Conservation (phyloP, 2,888 invertebrate species). For the Eretmocerus hayati region DNA sequence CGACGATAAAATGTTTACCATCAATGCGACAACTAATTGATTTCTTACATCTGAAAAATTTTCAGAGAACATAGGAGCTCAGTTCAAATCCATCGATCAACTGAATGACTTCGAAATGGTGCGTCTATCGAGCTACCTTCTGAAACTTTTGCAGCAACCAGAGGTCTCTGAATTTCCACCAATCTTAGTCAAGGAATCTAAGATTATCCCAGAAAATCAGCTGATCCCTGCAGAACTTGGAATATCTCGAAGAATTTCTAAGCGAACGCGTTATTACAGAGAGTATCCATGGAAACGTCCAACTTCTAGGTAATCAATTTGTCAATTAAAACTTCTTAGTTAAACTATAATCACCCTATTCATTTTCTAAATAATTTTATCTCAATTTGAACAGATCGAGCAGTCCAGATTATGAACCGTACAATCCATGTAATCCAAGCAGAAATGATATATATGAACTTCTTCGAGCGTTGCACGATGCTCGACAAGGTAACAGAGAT, state of each 20-base stretch:
- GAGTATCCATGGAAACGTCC: constrained; percentile 60
- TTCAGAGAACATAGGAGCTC: constrained; percentile 20
- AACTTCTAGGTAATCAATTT: constrained; percentile 42
- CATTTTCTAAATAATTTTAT: too few species aligned
- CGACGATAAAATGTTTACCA: too few species aligned
- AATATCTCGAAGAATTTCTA: constrained; percentile 28
- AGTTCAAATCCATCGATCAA: constrained; percentile 21
- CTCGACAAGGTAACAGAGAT: constrained; percentile 51
- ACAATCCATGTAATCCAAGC: constrained; percentile 56
- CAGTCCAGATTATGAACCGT: constrained; percentile 50
- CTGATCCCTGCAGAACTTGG: constrained; percentile 9
- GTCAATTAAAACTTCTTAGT: too few species aligned
- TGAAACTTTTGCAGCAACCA: constrained; percentile 24
- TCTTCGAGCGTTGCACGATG: constrained; percentile 56
- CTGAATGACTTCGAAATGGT: constrained; percentile 23
- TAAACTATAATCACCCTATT: too few species aligned
- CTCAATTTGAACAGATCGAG: too few species aligned
- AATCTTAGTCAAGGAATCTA: constrained; percentile 22
- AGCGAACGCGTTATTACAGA: constrained; percentile 55
- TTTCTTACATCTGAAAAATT: neutral
- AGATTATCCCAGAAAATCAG: constrained; percentile 2
- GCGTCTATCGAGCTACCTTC: constrained; percentile 23
- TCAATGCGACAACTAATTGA: too few species aligned
- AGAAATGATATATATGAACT: constrained; percentile 57
- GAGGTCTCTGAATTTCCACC: constrained; percentile 25